These are phyloP conservation scores for Archips crataeganus DNA, from an alignment of 2,888 invertebrate genomes.

Conservation along the genomic window DNA sequence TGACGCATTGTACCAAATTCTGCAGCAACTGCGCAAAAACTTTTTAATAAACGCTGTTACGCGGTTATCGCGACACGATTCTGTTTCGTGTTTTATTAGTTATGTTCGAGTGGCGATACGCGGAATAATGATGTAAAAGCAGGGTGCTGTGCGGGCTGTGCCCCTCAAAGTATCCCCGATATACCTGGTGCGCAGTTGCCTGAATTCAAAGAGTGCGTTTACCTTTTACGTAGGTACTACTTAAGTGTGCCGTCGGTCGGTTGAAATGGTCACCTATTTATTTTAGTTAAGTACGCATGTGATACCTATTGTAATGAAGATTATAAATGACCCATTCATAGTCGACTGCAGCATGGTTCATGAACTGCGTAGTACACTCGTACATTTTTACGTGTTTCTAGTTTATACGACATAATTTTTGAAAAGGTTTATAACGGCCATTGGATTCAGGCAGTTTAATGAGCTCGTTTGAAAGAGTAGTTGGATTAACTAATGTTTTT, in stretches of 20 bases:
- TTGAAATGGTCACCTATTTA: constrained; percentile 6
- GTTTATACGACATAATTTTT: too few species aligned
- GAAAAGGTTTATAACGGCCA: too few species aligned
- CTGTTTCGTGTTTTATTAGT: constrained; percentile 36
- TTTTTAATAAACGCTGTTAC: constrained; percentile 50
- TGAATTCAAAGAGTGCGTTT: constrained; percentile 25
- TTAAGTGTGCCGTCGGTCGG: background rate
- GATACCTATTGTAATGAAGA: background rate
- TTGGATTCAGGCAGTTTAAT: too few species aligned
- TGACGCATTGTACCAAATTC: constrained; percentile 45
- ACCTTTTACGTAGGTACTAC: constrained; percentile 28
- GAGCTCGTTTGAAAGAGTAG: background rate
- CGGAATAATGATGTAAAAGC: constrained; percentile 29
- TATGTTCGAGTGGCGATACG: constrained; percentile 25
- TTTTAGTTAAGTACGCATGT: background rate
- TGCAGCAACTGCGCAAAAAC: constrained; percentile 52
- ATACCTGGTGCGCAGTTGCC: constrained; percentile 25
- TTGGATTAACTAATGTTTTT: background rate
- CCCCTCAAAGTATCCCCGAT: constrained; percentile 23
- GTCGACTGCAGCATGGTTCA: background rate
- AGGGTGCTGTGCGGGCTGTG: constrained; percentile 31
- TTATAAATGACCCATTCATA: background rate
- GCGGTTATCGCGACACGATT: constrained; percentile 34
- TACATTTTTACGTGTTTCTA: background rate
- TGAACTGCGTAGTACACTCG: background rate